Conservation (phyloP, 2,888 invertebrate genomes). For the Phragmatobia fuliginosa region DNA sequence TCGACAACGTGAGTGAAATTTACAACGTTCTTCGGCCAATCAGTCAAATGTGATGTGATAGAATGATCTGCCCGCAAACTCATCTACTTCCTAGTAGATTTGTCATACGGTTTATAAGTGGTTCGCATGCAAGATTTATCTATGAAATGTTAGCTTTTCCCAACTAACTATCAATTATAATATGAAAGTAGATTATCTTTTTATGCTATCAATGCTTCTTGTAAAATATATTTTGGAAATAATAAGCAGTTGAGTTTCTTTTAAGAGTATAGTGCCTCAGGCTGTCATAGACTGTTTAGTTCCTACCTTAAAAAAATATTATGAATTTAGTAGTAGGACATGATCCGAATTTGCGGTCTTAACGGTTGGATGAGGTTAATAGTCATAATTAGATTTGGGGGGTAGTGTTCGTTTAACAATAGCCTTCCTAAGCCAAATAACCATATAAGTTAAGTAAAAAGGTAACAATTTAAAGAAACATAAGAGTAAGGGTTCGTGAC, state of each 20-base stretch:
- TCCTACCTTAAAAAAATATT: background rate
- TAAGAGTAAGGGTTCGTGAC: no score
- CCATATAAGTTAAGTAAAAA: background rate
- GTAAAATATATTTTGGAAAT: slow-evolving; percentile 17
- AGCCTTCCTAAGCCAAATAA: background rate
- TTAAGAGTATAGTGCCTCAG: slow-evolving; percentile 31
- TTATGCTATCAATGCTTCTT: slow-evolving; percentile 45
- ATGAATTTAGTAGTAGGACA: background rate
- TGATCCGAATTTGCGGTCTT: background rate
- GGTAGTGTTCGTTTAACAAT: background rate
- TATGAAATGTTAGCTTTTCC: slow-evolving; percentile 32
- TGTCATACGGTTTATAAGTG: slow-evolving; percentile 31
- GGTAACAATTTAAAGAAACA: background rate
- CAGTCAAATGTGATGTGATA: slow-evolving; percentile 31
- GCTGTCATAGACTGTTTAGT: slow-evolving; percentile 9
- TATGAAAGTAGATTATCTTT: slow-evolving; percentile 48
- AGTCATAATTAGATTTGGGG: background rate
- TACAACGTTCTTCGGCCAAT: slow-evolving; percentile 30
- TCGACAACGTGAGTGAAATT: slow-evolving; percentile 11
- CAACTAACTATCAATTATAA: slow-evolving; percentile 45
- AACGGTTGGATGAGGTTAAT: background rate
- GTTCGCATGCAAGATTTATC: slow-evolving; percentile 10
- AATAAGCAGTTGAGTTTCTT: slow-evolving; percentile 38
- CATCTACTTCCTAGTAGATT: slow-evolving; percentile 33
- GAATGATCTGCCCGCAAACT: slow-evolving; percentile 40